Percentiles rank a stretch among this genome's conserved stretches.
These are phyloP conservation scores for Phoenoteleia sp. DNA, from an alignment of 2,888 invertebrate species.

Conservation along the genomic window DNA sequence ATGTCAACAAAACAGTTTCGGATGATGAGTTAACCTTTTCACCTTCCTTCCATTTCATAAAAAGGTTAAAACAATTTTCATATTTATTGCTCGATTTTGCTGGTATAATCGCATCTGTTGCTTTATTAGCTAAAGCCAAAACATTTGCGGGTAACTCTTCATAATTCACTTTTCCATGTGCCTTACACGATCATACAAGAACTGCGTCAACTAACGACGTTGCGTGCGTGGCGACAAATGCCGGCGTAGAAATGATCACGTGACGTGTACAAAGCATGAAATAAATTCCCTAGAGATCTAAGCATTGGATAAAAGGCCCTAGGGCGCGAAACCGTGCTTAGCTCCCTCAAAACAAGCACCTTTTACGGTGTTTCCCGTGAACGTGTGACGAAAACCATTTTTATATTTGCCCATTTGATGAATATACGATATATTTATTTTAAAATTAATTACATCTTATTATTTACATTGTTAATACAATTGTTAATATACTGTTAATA, in stretches of 20 bases:
- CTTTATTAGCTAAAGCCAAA: constrained; percentile 27
- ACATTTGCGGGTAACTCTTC: constrained; percentile 9
- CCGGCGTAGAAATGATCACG: neutral
- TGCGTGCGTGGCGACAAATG: neutral
- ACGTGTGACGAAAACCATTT: too few species aligned
- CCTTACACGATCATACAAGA: too few species aligned
- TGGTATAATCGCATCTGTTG: neutral
- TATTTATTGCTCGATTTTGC: neutral
- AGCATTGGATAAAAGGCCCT: neutral
- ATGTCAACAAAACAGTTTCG: constrained; percentile 17
- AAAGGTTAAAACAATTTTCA: too few species aligned
- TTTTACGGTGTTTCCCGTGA: neutral
- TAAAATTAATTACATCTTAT: too few species aligned
- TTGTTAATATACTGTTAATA: too few species aligned
- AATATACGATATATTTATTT: too few species aligned
- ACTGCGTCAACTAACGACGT: too few species aligned
- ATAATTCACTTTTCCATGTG: neutral
- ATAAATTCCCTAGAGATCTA: neutral
- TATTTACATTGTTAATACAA: too few species aligned
- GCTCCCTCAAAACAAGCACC: neutral
- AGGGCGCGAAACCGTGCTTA: neutral
- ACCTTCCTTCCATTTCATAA: neutral
- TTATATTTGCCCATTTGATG: too few species aligned
- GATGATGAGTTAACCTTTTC: constrained; percentile 8
- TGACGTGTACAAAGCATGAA: neutral